Conservation (phyloP, 2,113 vertebrate genomes). For the Balaeniceps rex region DNA sequence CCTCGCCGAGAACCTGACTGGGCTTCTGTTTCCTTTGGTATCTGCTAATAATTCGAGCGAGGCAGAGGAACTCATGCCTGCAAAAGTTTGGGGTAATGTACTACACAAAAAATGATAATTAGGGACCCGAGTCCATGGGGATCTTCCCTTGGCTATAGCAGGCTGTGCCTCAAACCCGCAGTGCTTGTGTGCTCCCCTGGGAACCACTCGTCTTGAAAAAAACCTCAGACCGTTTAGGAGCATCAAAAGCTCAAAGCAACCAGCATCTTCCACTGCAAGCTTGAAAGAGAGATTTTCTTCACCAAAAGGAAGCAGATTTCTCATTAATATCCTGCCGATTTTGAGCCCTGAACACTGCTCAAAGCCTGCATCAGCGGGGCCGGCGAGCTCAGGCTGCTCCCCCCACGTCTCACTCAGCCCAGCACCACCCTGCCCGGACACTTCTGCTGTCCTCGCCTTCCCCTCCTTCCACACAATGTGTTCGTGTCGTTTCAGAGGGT, state of each 20-base stretch:
- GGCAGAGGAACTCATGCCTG: background rate
- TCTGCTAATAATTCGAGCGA: background rate
- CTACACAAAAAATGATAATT: no score
- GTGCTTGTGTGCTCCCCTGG: background rate
- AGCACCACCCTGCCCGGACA: background rate
- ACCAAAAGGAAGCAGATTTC: background rate
- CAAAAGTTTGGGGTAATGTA: rapidly evolving
- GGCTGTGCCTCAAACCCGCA: background rate
- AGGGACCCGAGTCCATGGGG: background rate
- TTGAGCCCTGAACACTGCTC: no score
- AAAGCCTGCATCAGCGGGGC: rapidly evolving
- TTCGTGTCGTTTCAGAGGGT: background rate
- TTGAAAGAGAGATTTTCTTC: background rate
- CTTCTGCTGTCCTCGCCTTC: background rate
- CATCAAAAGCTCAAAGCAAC: background rate
- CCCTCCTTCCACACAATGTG: rapidly evolving
- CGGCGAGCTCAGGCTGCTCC: background rate
- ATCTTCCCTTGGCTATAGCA: background rate
- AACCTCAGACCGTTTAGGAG: background rate
- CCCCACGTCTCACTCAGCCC: background rate
- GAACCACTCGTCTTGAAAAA: background rate
- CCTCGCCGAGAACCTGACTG: background rate
- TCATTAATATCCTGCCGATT: background rate
- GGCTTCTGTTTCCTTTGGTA: background rate
- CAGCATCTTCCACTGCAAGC: rapidly evolving